Percentiles rank a stretch among this genome's conserved stretches.
phyloP scores from a whole-genome alignment of 2,888 invertebrate genomes.

The Hydroisotoma schaefferi region DNA sequence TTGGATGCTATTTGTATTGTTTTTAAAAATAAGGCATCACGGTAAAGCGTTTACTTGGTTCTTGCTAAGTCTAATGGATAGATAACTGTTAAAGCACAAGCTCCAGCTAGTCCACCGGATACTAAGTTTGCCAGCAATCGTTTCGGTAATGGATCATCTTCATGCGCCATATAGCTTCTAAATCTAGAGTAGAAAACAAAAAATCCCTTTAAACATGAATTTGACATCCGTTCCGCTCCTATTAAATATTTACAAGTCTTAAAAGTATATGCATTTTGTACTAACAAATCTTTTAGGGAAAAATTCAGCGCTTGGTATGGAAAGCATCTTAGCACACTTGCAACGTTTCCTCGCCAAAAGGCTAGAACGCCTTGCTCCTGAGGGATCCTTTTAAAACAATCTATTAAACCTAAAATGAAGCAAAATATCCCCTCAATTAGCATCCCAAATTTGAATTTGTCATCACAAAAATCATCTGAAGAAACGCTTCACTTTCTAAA shows the following conservation, averaged over 20 bases:
- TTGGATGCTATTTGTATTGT: not conserved
- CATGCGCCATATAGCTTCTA: not conserved
- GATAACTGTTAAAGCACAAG: constrained; percentile 27
- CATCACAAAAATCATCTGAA: not conserved
- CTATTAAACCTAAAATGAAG: constrained; percentile 18
- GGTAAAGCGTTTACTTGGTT: constrained; percentile 25
- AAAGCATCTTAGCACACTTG: constrained; percentile 31
- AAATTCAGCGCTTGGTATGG: constrained; percentile 43
- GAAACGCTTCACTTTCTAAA: not conserved
- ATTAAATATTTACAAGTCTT: not conserved
- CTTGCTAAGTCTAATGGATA: constrained; percentile 42
- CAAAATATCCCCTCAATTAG: not conserved
- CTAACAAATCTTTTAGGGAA: constrained; percentile 37
- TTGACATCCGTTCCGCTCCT: not conserved
- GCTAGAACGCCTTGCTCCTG: constrained; percentile 31
- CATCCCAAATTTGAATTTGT: not conserved
- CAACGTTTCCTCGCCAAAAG: constrained; percentile 39
- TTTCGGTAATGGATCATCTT: not conserved
- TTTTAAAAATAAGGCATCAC: not conserved
- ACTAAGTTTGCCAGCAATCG: constrained; percentile 22
- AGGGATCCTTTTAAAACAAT: constrained; percentile 23
- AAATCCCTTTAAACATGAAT: not conserved
- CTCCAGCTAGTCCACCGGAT: constrained; percentile 35
- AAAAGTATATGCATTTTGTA: not conserved
- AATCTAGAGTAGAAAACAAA: not conserved